Conservation (phyloP, 2,888 invertebrate genomes). For the Octonoba sinensis region DNA sequence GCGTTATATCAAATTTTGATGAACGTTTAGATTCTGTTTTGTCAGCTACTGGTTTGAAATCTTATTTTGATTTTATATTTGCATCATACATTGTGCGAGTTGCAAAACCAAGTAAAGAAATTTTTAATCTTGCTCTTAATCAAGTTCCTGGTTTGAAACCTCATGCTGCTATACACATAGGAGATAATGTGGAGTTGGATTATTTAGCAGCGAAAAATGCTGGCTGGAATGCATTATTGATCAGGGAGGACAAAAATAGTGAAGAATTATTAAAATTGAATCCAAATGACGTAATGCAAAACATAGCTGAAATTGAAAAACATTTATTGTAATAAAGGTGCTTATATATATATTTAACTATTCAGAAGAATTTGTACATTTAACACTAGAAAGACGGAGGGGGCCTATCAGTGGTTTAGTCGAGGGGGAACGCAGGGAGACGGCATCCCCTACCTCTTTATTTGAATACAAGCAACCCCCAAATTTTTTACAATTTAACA, state of each 20-base stretch:
- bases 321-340: conserved; percentile 19
- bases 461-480: too few relatives aligned
- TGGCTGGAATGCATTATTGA: conserved; percentile 81
- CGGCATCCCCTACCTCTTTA: too few relatives aligned
- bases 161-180: conserved; percentile 83
- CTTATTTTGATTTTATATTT: conserved; percentile 84
- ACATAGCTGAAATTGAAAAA: conserved; percentile 36
- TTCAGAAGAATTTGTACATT: too few relatives aligned
- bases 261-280: conserved; percentile 5
- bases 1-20: conserved; percentile 91
- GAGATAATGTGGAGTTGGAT: conserved; percentile 83
- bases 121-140: conserved; percentile 79
- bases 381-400: too few relatives aligned
- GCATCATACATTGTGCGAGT: conserved; percentile 82
- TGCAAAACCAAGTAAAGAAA: conserved; percentile 82
- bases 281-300: conserved; percentile 25
- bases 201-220: conserved; percentile 82
- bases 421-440: too few relatives aligned
- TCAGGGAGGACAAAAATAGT: conserved; percentile 20
- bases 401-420: too few relatives aligned
- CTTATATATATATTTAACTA: too few relatives aligned
- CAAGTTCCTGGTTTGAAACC: conserved; percentile 73
- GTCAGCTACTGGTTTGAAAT: conserved; percentile 77
- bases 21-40: conserved; percentile 82
- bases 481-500: too few relatives aligned